Base-by-base conservation (phyloP, 2,113 vertebrate species). In the Alligator sinensis region DNA sequence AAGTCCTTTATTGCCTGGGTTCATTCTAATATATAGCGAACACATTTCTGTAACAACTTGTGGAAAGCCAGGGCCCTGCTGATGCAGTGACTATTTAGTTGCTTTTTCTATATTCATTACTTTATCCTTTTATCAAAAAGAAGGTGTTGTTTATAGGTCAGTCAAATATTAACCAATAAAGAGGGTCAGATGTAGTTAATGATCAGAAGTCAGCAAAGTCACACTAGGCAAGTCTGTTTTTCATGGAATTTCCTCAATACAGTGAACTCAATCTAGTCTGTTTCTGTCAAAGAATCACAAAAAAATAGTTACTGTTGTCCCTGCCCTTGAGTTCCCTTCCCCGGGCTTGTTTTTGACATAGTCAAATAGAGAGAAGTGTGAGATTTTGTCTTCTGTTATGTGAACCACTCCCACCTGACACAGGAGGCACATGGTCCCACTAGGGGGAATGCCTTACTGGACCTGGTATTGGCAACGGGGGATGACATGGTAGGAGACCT, bases 121-220 rank as follows among this genome's bases (percentile, higher is more conserved):
- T 93, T 93, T 88, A 88, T 77, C 27, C 55, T 92, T 91, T 90
- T 80, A 59, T 80, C 0, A 0, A 38, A 47, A 61, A 82, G 77
- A 75, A 87, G 16, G 28, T 30, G 78, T 63, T 85, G 9, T 92
- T 89, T 88, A 14, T 68, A 60, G 80, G 62, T 75, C 34, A 77
- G 27, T 83, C 85, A 92, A 34, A 89, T 90, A 87, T 87, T 96
- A 93, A 94, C 90, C 77, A 19, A 58, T 54, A 7, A 75, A 54
- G 16, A 79, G 55, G 77, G 64, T 91, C 28, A 47, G 70, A 66
- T 54, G 47, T 47, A 47, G 47, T 47, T 47, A 47, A 47, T 47
- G 47, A 47, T 47, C 47, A 47, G 47, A 47, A 9, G 47, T 47
- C 47, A 9, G 47, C 34, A 84, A 1, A 2, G 1, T 82, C 30